These are phyloP conservation scores for Heteronetta atricapilla DNA, from an alignment of 2,113 vertebrate genomes.

Conservation along the genomic window DNA sequence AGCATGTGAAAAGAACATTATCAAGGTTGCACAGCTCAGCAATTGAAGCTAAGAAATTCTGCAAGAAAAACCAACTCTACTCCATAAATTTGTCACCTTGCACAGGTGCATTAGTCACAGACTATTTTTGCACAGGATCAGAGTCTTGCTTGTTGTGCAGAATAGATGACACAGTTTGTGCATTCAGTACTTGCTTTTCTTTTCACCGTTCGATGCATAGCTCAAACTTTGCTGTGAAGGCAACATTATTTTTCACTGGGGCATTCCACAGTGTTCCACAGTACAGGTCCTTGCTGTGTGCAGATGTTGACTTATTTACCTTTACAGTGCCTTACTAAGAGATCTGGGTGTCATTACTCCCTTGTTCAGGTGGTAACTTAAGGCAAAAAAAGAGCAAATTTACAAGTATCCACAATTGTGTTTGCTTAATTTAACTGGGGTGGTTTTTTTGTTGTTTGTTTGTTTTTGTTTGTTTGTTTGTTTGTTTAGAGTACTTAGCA, in stretches of 20 bases:
- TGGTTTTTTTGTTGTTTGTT: neutral
- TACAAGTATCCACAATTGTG: neutral
- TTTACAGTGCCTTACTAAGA: neutral
- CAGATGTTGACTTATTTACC: neutral
- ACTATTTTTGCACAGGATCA: constrained; percentile 23
- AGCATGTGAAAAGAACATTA: constrained; percentile 53
- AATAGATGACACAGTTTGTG: constrained; percentile 44
- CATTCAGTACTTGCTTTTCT: constrained; percentile 37
- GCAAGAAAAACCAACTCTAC: constrained; percentile 43
- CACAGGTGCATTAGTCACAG: constrained; percentile 53
- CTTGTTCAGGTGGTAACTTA: neutral
- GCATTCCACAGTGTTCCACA: neutral
- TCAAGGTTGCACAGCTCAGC: constrained; percentile 67
- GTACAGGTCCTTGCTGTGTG: accelerated
- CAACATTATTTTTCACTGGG: neutral
- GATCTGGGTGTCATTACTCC: neutral
- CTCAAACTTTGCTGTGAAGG: constrained; percentile 1
- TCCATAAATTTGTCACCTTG: constrained; percentile 54
- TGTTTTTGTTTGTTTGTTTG: neutral
- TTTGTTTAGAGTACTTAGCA: neutral
- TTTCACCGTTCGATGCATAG: neutral
- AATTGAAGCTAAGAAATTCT: constrained; percentile 39
- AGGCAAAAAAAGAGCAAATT: neutral
- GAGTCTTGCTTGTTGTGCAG: neutral
- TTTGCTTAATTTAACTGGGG: neutral